Percentiles rank a stretch among this genome's conserved stretches.
These are phyloP conservation scores for Tichodroma muraria DNA, from an alignment of 2,113 vertebrate species.

Conservation along the genomic window DNA sequence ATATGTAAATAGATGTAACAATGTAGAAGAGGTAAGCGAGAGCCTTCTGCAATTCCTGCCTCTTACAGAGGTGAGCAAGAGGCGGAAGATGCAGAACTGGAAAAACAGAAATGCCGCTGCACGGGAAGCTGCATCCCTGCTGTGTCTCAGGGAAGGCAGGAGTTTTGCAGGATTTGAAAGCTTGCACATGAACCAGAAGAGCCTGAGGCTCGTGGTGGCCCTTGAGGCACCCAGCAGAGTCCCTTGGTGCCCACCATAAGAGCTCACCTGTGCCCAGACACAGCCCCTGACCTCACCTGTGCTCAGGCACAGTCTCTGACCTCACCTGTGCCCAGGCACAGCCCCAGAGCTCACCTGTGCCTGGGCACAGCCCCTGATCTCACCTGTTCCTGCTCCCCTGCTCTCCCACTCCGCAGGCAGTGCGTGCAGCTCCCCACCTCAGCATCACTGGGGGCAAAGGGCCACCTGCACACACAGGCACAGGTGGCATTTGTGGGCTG, in stretches of 20 bases:
- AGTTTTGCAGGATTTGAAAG: neutral
- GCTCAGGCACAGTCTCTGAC: neutral
- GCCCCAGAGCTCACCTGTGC: neutral
- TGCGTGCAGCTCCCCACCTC: conserved; percentile 40
- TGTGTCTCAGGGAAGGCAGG: neutral
- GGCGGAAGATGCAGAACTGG: neutral
- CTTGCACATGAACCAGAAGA: neutral
- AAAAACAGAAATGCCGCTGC: neutral
- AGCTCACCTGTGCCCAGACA: neutral
- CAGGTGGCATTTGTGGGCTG: fast-evolving
- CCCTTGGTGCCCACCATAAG: fast-evolving
- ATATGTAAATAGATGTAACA: neutral
- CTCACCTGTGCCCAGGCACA: neutral
- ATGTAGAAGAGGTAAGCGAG: neutral
- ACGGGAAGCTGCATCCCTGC: fast-evolving
- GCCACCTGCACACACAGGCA: conserved; percentile 20
- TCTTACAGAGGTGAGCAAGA: neutral
- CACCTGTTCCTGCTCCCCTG: conserved; percentile 39
- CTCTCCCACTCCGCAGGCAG: conserved; percentile 46
- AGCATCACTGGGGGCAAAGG: conserved; percentile 20
- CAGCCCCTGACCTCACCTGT: neutral
- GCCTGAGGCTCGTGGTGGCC: fast-evolving
- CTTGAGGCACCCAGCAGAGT: fast-evolving
- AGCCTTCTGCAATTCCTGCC: neutral
- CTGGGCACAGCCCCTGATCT: neutral